phyloP scores from a whole-genome alignment of 1,140 invertebrate genomes.

The Zaprionus ghesquierei region DNA sequence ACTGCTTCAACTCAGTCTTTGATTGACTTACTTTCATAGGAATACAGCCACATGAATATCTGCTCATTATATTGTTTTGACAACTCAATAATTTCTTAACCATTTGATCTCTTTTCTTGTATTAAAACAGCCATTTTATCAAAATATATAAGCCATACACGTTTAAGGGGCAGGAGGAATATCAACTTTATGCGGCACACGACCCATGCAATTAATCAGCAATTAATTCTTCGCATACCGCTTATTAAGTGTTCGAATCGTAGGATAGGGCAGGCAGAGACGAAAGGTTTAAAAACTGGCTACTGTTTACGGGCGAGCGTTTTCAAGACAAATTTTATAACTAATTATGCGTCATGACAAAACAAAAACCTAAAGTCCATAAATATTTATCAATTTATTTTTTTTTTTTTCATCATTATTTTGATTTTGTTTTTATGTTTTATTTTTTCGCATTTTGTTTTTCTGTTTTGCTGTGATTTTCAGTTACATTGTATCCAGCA shows the following conservation, averaged over 20 bases:
- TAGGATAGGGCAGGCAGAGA: conserved; percentile 7
- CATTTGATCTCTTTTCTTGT: background rate
- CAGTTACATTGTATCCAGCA: conserved; percentile 46
- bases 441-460: background rate
- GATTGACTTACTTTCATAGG: background rate
- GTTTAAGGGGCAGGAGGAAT: background rate
- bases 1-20: background rate
- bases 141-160: too few relatives aligned
- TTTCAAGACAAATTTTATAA: conserved; percentile 55
- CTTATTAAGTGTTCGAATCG: conserved; percentile 8
- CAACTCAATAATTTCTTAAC: background rate
- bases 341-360: conserved; percentile 74
- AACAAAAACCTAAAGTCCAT: conserved; percentile 68
- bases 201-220: conserved; percentile 63
- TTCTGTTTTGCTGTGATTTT: conserved; percentile 17
- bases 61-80: background rate
- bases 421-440: conserved; percentile 9
- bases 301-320: conserved; percentile 48
- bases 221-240: conserved; percentile 70
- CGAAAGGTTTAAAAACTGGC: conserved; percentile 39
- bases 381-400: conserved; percentile 69
- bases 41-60: background rate
- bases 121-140: too few relatives aligned
- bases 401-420: conserved; percentile 13
- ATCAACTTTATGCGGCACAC: conserved; percentile 17